Conservation (phyloP, 2,113 vertebrate genomes). For the Empidonax alnorum region DNA sequence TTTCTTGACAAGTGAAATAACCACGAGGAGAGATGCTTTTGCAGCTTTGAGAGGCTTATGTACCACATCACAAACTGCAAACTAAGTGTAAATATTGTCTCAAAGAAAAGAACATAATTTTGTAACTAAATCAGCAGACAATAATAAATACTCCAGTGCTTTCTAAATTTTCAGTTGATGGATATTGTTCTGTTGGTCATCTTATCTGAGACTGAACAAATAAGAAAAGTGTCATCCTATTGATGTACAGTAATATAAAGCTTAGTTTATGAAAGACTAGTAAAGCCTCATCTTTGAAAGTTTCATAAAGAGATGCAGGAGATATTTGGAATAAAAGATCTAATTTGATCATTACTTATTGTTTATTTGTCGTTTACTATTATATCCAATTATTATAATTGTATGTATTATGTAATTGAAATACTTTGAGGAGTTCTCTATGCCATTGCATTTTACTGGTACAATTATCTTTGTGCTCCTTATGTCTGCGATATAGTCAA, state of each 20-base stretch:
- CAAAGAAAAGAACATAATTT: background rate
- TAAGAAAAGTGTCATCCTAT: background rate
- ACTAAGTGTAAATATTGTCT: background rate
- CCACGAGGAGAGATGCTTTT: background rate
- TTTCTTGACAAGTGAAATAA: background rate
- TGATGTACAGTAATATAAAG: background rate
- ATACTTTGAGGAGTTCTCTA: background rate
- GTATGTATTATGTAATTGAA: background rate
- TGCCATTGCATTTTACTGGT: background rate
- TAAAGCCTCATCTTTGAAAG: background rate
- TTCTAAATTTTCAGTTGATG: background rate
- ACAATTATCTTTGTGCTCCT: background rate
- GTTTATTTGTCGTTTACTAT: background rate
- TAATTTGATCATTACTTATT: background rate
- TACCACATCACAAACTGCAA: background rate
- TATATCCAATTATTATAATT: background rate
- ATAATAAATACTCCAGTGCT: background rate
- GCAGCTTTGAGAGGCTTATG: background rate
- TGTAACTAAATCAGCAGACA: background rate
- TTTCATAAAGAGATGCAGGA: background rate
- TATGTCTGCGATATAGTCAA: background rate
- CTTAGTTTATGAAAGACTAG: background rate
- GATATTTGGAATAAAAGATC: background rate
- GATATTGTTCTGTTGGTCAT: background rate
- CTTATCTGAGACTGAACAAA: background rate